phyloP scores from a whole-genome alignment of 2,113 vertebrate genomes.

The Clupea harengus region DNA sequence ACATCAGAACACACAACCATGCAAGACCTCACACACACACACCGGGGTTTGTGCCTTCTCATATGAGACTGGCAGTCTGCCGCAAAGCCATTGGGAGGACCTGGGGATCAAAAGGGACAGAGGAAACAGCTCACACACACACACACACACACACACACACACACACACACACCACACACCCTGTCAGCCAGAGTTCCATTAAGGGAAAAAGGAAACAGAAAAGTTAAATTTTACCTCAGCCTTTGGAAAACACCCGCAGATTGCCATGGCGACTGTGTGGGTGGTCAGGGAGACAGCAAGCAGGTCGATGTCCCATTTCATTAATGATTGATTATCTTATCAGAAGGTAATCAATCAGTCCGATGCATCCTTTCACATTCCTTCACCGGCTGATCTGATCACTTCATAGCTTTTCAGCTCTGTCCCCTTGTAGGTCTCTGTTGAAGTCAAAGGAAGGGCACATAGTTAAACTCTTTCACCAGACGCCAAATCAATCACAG shows the following conservation, averaged over 20 bases:
- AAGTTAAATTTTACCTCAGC: neutral
- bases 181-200: neutral
- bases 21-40: neutral
- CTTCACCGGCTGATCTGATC: no score
- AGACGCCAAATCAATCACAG: neutral
- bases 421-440: no score
- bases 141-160: constrained; percentile 22
- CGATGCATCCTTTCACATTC: neutral
- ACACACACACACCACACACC: neutral
- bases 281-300: neutral
- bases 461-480: neutral
- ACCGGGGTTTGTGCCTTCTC: neutral
- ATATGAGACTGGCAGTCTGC: neutral
- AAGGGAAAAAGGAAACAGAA: neutral
- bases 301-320: neutral
- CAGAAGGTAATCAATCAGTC: neutral
- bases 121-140: constrained; percentile 48
- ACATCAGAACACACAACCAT: no score
- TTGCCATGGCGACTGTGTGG: neutral
- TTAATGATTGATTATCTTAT: neutral
- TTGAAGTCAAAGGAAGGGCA: no score
- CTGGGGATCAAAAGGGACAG: constrained; percentile 3
- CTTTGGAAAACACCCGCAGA: neutral
- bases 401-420: no score
- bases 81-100: neutral